phyloP scores from a whole-genome alignment of 2,113 vertebrate genomes.

The Eretmochelys imbricata region DNA sequence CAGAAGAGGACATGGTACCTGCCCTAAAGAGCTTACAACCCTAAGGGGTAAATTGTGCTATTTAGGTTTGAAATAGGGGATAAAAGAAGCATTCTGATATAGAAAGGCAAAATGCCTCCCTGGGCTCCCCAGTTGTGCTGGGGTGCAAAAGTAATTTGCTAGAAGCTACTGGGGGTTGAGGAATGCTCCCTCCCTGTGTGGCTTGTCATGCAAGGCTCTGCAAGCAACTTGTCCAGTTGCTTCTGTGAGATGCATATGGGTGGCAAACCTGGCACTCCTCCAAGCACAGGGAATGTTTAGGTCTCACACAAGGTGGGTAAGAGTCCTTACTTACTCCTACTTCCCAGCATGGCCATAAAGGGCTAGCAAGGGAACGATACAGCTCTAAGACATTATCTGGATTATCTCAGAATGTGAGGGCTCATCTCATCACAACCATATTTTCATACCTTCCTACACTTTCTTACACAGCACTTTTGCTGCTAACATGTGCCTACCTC shows the following conservation, averaged over 20 bases:
- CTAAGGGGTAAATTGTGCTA: neutral
- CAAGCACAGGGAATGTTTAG: neutral
- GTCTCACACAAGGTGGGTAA: neutral
- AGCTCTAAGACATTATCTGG: neutral
- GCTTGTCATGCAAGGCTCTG: neutral
- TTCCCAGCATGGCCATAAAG: neutral
- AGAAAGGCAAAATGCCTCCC: neutral
- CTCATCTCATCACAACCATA: neutral
- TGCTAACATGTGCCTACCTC: neutral
- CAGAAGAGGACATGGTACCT: neutral
- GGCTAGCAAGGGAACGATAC: neutral
- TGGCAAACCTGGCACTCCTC: neutral
- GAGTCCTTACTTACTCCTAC: neutral
- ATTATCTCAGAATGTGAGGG: neutral
- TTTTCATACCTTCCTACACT: neutral
- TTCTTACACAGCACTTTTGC: neutral
- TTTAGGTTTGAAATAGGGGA: neutral
- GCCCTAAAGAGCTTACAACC: neutral
- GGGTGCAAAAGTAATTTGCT: neutral
- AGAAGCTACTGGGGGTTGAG: neutral
- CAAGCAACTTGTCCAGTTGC: neutral
- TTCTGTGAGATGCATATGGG: neutral
- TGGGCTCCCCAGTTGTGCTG: neutral
- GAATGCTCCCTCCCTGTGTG: rapidly evolving
- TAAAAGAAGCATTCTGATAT: neutral